These are phyloP conservation scores for Scelioninae gen. 2 DNA, from an alignment of 2,888 invertebrate species.

Conservation along the genomic window DNA sequence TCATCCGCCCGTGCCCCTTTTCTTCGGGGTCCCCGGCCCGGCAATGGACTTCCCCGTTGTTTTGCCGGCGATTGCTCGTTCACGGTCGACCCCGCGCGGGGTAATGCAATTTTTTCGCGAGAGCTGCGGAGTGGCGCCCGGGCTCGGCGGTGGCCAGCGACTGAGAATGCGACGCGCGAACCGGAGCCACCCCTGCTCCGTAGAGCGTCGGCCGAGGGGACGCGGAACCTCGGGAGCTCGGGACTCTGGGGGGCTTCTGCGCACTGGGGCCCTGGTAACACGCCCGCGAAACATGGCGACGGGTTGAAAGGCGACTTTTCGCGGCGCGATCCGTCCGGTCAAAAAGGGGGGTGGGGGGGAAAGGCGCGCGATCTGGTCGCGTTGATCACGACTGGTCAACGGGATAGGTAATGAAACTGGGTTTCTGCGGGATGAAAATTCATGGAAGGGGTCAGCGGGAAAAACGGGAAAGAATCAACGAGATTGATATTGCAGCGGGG, in stretches of 20 bases:
- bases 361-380: too few relatives aligned
- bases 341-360: too few relatives aligned
- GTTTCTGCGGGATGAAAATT: too few relatives aligned
- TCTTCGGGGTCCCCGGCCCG: neutral
- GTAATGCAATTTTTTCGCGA: constrained; percentile 43
- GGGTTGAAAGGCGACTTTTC: constrained; percentile 59
- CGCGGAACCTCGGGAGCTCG: constrained; percentile 66
- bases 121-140: constrained; percentile 36
- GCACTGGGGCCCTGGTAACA: constrained; percentile 74
- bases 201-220: constrained; percentile 1
- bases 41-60: constrained; percentile 43
- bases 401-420: too few relatives aligned
- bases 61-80: constrained; percentile 38
- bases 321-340: too few relatives aligned
- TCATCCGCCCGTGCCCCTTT: too few relatives aligned
- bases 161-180: constrained; percentile 63
- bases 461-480: too few relatives aligned
- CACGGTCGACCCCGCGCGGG: constrained; percentile 35
- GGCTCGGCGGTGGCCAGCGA: constrained; percentile 62
- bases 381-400: too few relatives aligned
- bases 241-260: constrained; percentile 69
- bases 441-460: too few relatives aligned
- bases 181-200: constrained; percentile 69
- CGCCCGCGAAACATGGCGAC: constrained; percentile 68
- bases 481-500: too few relatives aligned